These are phyloP conservation scores for Chironomus tepperi DNA, from an alignment of 1,140 invertebrate species.

Conservation along the genomic window DNA sequence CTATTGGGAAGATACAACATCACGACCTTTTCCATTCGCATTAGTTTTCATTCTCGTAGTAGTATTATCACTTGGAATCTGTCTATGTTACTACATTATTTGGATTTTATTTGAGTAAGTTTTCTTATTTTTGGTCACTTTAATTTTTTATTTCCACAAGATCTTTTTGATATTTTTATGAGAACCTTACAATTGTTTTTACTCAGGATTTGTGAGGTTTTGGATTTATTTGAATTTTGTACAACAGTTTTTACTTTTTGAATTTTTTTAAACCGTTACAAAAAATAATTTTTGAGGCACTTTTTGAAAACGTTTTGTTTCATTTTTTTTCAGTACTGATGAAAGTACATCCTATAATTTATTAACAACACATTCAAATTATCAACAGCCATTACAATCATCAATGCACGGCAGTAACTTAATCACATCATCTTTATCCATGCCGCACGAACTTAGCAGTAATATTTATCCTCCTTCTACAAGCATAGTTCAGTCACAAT, in stretches of 20 bases:
- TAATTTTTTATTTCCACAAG: too few species aligned
- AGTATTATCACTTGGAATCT: slow-evolving; percentile 67
- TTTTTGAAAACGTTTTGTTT: slow-evolving; percentile 27
- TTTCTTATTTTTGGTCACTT: too few species aligned
- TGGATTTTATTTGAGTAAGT: slow-evolving; percentile 85
- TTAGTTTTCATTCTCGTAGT: slow-evolving; percentile 63
- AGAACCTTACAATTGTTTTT: too few species aligned
- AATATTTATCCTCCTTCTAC: neutral
- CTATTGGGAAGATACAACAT: slow-evolving; percentile 78
- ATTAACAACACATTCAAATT: slow-evolving; percentile 26
- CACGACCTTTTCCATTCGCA: slow-evolving; percentile 55
- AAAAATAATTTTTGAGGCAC: slow-evolving; percentile 25
- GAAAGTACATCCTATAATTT: slow-evolving; percentile 20
- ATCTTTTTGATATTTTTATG: too few species aligned
- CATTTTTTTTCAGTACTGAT: slow-evolving; percentile 23
- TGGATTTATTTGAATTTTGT: too few species aligned
- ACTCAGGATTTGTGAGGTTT: too few species aligned
- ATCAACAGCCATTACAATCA: slow-evolving; percentile 31
- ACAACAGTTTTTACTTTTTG: slow-evolving; percentile 25
- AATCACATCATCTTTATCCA: neutral
- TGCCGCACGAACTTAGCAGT: neutral
- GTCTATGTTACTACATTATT: slow-evolving; percentile 81
- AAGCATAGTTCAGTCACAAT: neutral
- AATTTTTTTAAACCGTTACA: neutral
- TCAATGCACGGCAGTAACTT: neutral